Conservation (phyloP, 2,797 vertebrate genomes). For the Protonibea diacanthus region DNA sequence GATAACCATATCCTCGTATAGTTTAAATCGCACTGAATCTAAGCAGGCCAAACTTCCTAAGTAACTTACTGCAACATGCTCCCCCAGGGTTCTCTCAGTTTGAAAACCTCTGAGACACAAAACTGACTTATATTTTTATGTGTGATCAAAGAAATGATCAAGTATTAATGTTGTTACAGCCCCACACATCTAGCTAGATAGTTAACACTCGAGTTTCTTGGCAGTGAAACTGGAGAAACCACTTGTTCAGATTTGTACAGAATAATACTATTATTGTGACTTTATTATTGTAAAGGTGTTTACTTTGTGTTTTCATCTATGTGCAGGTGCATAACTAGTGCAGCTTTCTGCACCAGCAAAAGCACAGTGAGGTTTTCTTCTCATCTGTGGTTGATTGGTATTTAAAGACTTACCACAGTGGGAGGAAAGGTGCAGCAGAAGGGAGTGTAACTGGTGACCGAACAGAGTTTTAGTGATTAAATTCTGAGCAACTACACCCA, state of each 20-base stretch:
- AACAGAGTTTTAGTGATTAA: neutral
- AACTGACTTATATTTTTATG: neutral
- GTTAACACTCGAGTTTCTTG: neutral
- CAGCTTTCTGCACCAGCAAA: neutral
- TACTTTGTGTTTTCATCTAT: neutral
- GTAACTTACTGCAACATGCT: neutral
- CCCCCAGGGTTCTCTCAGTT: neutral
- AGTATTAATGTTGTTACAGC: neutral
- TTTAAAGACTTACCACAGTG: no score
- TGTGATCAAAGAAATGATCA: constrained; percentile 1
- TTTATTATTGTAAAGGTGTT: neutral
- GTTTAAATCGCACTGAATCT: neutral
- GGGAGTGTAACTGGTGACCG: no score
- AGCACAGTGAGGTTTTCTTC: neutral
- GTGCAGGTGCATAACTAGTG: neutral
- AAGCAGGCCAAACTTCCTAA: neutral
- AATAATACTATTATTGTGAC: no score
- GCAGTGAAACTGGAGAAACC: neutral
- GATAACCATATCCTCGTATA: neutral
- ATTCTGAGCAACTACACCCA: neutral
- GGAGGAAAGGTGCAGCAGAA: no score
- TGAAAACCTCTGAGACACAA: neutral
- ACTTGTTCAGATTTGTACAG: neutral
- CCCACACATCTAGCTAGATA: neutral
- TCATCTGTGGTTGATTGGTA: no score